These are phyloP conservation scores for Drosophila ustulata DNA, from an alignment of 2,888 invertebrate genomes.

Conservation along the genomic window DNA sequence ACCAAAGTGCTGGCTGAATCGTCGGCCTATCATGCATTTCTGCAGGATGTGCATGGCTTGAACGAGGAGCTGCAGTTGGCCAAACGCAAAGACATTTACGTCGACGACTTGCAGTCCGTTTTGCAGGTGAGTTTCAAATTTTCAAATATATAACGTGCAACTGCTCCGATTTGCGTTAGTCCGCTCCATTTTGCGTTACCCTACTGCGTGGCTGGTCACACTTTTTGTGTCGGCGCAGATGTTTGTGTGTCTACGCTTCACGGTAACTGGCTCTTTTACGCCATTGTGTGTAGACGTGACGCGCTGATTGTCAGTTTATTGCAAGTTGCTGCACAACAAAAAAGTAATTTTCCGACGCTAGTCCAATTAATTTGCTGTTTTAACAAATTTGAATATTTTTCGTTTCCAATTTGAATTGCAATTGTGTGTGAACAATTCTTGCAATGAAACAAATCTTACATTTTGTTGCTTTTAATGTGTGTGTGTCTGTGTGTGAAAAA, in stretches of 20 bases:
- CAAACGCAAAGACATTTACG: slow-evolving; percentile 71
- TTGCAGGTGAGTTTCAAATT: slow-evolving; percentile 71
- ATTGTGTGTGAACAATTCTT: slow-evolving; percentile 34
- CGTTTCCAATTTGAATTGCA: slow-evolving; percentile 40
- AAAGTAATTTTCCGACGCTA: slow-evolving; percentile 46
- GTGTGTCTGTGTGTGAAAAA: slow-evolving; percentile 9
- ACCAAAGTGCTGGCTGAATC: slow-evolving; percentile 63
- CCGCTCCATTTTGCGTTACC: not conserved
- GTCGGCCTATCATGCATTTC: slow-evolving; percentile 69
- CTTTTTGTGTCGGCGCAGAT: slow-evolving; percentile 28
- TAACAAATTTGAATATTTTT: slow-evolving; percentile 7
- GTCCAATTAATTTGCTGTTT: slow-evolving; percentile 3
- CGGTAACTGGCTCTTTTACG: slow-evolving; percentile 41
- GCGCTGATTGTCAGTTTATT: slow-evolving; percentile 55
- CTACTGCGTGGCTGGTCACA: slow-evolving; percentile 38
- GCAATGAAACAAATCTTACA: not conserved
- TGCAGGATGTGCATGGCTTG: slow-evolving; percentile 61
- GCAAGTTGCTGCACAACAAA: slow-evolving; percentile 63
- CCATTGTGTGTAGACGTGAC: slow-evolving; percentile 55
- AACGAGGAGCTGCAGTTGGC: slow-evolving; percentile 68
- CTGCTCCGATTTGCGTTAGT: not conserved
- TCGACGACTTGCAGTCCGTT: slow-evolving; percentile 66
- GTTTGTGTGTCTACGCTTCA: slow-evolving; percentile 17
- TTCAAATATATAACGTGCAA: slow-evolving; percentile 4
- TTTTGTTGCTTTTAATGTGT: not conserved